Evolutionary conservation across 2,797 vertebrate species (phyloP).

Genomic region (Periparus ater): DNA sequence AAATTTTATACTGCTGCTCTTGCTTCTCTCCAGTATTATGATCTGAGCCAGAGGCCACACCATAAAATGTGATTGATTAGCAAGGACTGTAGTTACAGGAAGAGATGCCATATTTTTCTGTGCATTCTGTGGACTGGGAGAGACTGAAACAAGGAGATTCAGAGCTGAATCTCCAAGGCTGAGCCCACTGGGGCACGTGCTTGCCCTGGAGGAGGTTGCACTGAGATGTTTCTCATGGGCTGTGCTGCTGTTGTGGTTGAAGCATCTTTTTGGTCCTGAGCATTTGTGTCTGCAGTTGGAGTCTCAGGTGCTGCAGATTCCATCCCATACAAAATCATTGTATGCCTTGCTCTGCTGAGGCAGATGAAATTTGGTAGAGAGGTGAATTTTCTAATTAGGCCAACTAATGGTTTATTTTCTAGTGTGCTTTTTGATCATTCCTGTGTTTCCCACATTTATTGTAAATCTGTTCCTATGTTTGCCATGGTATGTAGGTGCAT

Average conservation of each 20-base stretch:
- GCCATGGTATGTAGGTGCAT: background rate
- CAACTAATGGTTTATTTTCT: background rate
- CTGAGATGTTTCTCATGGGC: background rate
- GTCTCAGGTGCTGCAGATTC: background rate
- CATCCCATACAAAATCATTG: background rate
- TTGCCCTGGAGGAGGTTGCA: background rate
- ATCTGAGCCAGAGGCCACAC: slow-evolving; percentile 59
- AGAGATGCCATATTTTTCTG: slow-evolving; percentile 18
- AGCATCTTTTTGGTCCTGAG: background rate
- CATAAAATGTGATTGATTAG: slow-evolving; percentile 66
- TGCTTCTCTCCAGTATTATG: slow-evolving; percentile 6
- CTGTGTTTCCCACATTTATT: background rate
- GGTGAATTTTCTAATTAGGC: background rate
- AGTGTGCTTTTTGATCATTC: background rate
- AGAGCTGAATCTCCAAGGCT: background rate
- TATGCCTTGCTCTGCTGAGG: background rate
- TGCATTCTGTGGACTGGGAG: background rate
- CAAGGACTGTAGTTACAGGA: slow-evolving; percentile 31
- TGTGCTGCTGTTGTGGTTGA: background rate
- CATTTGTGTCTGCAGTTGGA: background rate
- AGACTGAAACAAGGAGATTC: background rate
- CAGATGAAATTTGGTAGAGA: background rate
- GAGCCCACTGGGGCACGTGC: background rate
- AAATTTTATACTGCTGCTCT: slow-evolving; percentile 43
- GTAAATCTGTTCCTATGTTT: background rate